Base-by-base conservation (phyloP, 2,888 invertebrate species). In the Elysia crispata region DNA sequence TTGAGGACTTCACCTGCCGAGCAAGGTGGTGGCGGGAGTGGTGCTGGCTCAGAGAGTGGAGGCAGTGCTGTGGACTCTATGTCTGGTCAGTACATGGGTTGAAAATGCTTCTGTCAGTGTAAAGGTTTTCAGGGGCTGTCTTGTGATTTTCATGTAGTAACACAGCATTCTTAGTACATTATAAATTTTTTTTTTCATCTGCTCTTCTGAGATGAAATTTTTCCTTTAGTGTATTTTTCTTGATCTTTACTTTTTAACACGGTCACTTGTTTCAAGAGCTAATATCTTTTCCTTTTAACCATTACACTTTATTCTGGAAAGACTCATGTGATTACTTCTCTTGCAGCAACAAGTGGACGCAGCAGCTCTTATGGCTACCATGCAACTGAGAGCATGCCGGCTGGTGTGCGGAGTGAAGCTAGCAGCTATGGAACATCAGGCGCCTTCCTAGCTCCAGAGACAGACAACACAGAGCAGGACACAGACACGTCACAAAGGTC, bases 21-120 rank as follows among this genome's bases (percentile, higher is more conserved):
- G 90, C 96, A 95, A 87, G 91, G 88, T 31, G 91, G 92, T 28
- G 41, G 41, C 3, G 87, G 89, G 81, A 90, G 91, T 30, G 87
- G 89, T 80, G 87, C 86, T 6, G 91, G 91, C 1, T 91, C 91
- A 15, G 97, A 97, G 91, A 97, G 97, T 92, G 97, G 97, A 50
- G 97, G 96, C 80, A 97, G 97, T 89, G 97, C 96, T 41, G 96
- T 96, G 33, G 97, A 97, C 90, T 97, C 97, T 89, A 96, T 97
- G 87, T 90, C 92, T 70, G 97, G 97, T n/a, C 25, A 41, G 77
- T 33, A 41, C 5, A 41, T 11, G 11, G 11, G 41, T 41, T 41
- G 41, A 41, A 6, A 6, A 41, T 41, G 3, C 3, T 30, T 28
- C 20, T 67, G 20, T 6, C 20, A 67, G 20, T 28, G 67, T 67